Evolutionary conservation across 2,113 vertebrate genomes (phyloP), one percentile per base, ranked within the genome.

Genomic region (Ceyx cyanopectus): DNA sequence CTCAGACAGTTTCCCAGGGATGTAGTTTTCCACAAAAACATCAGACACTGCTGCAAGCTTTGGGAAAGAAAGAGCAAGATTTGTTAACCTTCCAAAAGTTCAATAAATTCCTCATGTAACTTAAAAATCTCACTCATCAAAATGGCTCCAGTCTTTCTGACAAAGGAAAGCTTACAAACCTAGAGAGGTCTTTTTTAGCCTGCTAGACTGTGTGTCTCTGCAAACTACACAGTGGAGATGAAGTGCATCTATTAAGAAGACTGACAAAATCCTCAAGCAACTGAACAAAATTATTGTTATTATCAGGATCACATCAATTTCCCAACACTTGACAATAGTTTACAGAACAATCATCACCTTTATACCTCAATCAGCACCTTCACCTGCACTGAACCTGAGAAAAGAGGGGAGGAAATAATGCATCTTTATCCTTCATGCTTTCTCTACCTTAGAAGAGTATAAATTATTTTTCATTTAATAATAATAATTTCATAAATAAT

Each of bases 21-120:
- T 11, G 40, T 98, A 99, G 97, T 99, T 99, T 94, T 99, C 99
- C 85, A 99, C 97, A 92, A 99, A 96, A 74, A 99, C 98, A 96
- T 99, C 99, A 92, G 98, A 98, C 70, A 97, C 96, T 84, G 95
- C 96, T 95, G 99, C 98, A 70, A 99, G 98, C 99, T 99, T 94
- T 95, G 54, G 90, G 86, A 96, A 94, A 97, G 23, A 60, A 84
- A 84, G 3, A 94, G 21, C 84, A 78, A 96, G 50, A 89, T 50
- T 75, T 21, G n/a, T 96, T 89, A 87, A 68, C 62, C 41, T 93
- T 76, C 15, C 29, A 84, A 69, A 84, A 70, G 32, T 85, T 81
- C 20, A 87, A 29, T 46, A 76, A 48, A 84, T 80, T 80, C 54
- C 18, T 60, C 32, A 86, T 10, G 29, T 30, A 90, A 87, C 3